These are phyloP conservation scores for Vesta saturnalis DNA, from an alignment of 2,888 invertebrate genomes.

Conservation along the genomic window DNA sequence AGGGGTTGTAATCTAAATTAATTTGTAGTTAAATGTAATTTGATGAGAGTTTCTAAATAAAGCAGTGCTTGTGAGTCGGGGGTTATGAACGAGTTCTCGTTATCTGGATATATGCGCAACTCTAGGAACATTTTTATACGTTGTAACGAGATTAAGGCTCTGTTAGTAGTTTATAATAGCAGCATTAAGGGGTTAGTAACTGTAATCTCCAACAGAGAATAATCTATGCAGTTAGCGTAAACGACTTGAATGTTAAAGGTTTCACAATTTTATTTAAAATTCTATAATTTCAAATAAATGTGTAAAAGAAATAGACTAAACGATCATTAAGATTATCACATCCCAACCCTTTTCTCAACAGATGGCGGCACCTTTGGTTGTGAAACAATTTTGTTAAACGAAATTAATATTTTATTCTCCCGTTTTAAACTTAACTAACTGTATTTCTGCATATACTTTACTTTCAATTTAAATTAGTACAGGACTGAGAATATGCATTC, in stretches of 20 bases:
- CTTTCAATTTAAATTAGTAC: too few species aligned
- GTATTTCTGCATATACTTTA: too few species aligned
- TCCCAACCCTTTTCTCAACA: too few species aligned
- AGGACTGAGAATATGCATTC: too few species aligned
- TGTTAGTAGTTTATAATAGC: constrained; percentile 54
- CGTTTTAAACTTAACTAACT: too few species aligned
- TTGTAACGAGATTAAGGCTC: constrained; percentile 51
- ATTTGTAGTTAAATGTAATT: constrained; percentile 37
- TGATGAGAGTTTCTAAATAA: constrained; percentile 37
- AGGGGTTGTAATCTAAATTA: constrained; percentile 37
- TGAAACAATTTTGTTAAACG: too few species aligned
- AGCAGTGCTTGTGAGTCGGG: constrained; percentile 35
- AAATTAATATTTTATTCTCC: too few species aligned
- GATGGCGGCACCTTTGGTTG: too few species aligned
- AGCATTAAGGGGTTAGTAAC: constrained; percentile 52
- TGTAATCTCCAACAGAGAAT: constrained; percentile 47
- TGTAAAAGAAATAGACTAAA: background rate
- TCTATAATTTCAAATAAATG: background rate
- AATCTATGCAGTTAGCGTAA: constrained; percentile 50
- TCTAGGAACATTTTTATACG: constrained; percentile 49
- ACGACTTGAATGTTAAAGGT: constrained; percentile 30
- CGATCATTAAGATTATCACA: too few species aligned
- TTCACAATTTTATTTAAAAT: constrained; percentile 14
- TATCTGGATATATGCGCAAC: constrained; percentile 43
- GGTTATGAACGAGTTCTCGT: constrained; percentile 37